Conservation (phyloP, 2,888 invertebrate genomes). For the Aphodius sticticus region DNA sequence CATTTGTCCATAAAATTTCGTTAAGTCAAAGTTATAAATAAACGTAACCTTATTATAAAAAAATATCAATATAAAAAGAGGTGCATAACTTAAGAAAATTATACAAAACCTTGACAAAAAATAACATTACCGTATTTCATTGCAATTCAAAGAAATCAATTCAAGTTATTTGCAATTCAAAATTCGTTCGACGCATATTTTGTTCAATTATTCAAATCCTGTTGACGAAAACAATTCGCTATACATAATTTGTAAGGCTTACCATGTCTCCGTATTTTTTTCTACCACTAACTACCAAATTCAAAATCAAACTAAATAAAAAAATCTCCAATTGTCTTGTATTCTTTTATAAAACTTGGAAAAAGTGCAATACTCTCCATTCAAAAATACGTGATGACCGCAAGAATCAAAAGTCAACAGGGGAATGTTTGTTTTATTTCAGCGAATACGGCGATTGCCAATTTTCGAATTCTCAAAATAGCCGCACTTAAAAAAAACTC, state of each 20-base stretch:
- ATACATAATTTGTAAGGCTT: not conserved
- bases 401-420: not conserved
- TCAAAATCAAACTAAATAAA: not conserved
- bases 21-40: no score
- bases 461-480: not conserved
- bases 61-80: no score
- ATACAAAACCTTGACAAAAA: no score
- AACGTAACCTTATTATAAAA: no score
- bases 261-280: not conserved
- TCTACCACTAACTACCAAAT: not conserved
- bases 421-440: not conserved
- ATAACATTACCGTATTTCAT: no score
- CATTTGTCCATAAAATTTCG: no score
- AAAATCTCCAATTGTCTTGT: not conserved
- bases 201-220: not conserved
- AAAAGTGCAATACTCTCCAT: not conserved
- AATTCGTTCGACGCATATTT: not conserved
- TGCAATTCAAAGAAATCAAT: no score
- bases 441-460: not conserved
- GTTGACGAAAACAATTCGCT: not conserved
- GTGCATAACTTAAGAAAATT: no score
- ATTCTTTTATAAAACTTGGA: not conserved
- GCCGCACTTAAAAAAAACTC: not conserved
- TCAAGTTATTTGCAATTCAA: not conserved
- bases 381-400: not conserved